Evolutionary conservation across 2,113 vertebrate genomes (phyloP).

Genomic region (Dipodomys merriami): DNA sequence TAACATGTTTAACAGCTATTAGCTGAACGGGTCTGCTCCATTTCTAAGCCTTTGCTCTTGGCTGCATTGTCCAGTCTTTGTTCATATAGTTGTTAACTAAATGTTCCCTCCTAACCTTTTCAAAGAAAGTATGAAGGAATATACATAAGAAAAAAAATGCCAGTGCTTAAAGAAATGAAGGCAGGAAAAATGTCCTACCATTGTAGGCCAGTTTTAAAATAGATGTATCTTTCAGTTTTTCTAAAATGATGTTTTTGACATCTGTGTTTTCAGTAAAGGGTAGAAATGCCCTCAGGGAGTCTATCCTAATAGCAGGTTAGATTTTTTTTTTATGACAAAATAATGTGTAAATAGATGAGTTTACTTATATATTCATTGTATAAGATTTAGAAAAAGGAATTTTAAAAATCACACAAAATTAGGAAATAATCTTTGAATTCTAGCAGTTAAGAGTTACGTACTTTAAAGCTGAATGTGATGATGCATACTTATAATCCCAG

Average conservation of each 20-base stretch:
- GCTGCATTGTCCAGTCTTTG: background rate
- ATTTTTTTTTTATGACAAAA: constrained; percentile 48
- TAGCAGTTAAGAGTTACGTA: constrained; percentile 1
- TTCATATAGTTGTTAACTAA: background rate
- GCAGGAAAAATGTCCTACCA: constrained; percentile 18
- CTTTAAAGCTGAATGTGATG: background rate
- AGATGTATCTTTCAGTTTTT: constrained; percentile 32
- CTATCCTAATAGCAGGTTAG: background rate
- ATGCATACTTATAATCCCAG: background rate
- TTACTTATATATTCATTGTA: background rate
- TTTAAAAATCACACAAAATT: constrained; percentile 50
- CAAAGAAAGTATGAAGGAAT: background rate
- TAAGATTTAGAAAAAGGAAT: constrained; percentile 47
- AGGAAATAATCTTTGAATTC: constrained; percentile 12
- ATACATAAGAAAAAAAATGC: background rate
- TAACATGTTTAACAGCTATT: background rate
- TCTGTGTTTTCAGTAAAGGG: background rate
- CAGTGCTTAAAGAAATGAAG: constrained; percentile 45
- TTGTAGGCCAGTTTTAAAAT: constrained; percentile 22
- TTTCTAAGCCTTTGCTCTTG: background rate
- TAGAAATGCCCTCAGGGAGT: background rate
- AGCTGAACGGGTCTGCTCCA: background rate
- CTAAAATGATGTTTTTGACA: background rate
- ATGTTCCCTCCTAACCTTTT: background rate
- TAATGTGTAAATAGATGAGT: constrained; percentile 10